Base-by-base conservation (phyloP, 2,797 vertebrate genomes). In the Cuniculus paca region DNA sequence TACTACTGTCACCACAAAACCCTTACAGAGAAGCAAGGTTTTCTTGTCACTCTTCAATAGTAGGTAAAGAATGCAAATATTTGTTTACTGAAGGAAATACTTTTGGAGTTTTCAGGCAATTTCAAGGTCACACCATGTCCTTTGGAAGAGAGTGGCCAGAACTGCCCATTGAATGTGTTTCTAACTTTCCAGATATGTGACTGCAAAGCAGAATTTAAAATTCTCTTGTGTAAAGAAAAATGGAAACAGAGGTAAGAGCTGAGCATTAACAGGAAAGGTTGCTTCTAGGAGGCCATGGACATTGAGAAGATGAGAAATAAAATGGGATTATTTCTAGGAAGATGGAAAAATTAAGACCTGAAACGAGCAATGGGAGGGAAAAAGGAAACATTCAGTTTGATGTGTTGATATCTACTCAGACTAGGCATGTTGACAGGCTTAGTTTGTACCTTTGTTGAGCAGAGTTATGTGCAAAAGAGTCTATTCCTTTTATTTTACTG, bases 121-220 rank as follows among this genome's bases (percentile, higher is more conserved):
- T 91, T 88, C 92, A 98, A 98, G 97, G 96, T 98, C 97, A 98
- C 89, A 79, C 90, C 60, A 60, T 56, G 92, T 97, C 95, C 96
- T 90, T 98, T 97, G 96, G 97, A 91, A 95, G 89, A 95, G 97
- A 91, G 84, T 96, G 95, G 83, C 6, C 14, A 68, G 83, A 96
- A 34, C 72, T 90, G 88, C 94, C 94, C 92, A 54, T 26, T 83
- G 85, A 95, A 87, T 85, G 92, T 98, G 88, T 70, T 88, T 80
- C 42, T 74, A 60, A 58, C n/a, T 92, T 94, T 11, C 92, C 75
- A 90, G 92, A 88, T 80, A 87, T 88, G 86, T 72, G 74, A 86
- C 90, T 86, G 70, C 88, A 86, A 97, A 98, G 95, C 97, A 91
- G 97, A 97, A 97, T 98, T 97, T 97, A 96, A 98, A 98, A 90